Conservation (phyloP, 1,140 invertebrate species). For the Calliphora vicina region DNA sequence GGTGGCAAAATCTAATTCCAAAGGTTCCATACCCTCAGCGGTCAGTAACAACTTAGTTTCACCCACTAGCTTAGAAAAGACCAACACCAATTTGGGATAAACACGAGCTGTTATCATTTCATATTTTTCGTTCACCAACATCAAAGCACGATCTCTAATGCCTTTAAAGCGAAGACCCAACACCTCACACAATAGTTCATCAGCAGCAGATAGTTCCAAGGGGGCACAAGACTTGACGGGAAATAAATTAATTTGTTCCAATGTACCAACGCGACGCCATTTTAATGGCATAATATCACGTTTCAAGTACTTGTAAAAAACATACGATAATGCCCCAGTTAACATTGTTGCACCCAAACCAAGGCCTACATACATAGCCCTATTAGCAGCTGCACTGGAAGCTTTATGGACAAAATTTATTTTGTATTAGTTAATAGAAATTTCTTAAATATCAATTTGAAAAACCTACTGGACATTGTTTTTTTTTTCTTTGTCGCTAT, state of each 20-base stretch:
- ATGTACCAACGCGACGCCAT: conserved; percentile 64
- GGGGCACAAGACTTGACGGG: conserved; percentile 68
- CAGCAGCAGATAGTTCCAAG: conserved; percentile 50
- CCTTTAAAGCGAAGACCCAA: conserved; percentile 63
- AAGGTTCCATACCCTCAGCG: conserved; percentile 65
- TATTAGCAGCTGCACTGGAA: conserved; percentile 19
- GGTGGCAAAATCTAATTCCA: conserved; percentile 61
- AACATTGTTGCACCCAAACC: conserved; percentile 43
- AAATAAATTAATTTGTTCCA: conserved; percentile 65
- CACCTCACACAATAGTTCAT: conserved; percentile 62
- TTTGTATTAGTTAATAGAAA: neutral
- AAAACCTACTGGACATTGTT: conserved; percentile 5
- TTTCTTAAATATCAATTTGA: neutral
- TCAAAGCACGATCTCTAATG: conserved; percentile 65
- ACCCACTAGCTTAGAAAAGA: conserved; percentile 61
- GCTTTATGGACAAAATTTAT: neutral
- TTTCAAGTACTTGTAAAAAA: conserved; percentile 50
- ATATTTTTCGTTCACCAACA: conserved; percentile 65
- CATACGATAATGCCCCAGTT: conserved; percentile 46
- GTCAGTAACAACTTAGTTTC: conserved; percentile 59
- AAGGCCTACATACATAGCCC: conserved; percentile 42
- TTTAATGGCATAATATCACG: conserved; percentile 51
- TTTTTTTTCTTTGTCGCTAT: neutral
- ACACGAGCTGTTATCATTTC: conserved; percentile 66
- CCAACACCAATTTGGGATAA: conserved; percentile 66